Evolutionary conservation across 2,113 vertebrate genomes (phyloP).

Genomic region (Cyanoderma ruficeps): DNA sequence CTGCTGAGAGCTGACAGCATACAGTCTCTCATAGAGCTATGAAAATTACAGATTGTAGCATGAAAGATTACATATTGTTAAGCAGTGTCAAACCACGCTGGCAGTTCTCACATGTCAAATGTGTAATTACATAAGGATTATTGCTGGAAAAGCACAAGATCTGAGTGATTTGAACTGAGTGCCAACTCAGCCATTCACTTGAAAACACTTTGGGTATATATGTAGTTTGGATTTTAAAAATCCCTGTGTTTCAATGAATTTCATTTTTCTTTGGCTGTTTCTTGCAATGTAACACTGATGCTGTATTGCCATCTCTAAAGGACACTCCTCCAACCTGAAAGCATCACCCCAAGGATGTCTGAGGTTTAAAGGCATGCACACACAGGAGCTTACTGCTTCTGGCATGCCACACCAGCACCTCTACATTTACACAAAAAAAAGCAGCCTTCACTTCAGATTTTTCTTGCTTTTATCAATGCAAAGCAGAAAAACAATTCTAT

Average conservation of each 20-base stretch:
- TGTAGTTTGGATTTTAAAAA: not conserved
- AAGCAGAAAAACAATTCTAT: not conserved
- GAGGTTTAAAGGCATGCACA: not conserved
- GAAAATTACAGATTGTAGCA: slow-evolving; percentile 48
- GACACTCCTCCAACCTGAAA: not conserved
- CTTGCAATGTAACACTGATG: not conserved
- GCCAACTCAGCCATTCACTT: slow-evolving; percentile 24
- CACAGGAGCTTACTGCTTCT: not conserved
- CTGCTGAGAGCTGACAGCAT: slow-evolving; percentile 21
- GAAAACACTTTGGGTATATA: not conserved
- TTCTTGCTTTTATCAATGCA: not conserved
- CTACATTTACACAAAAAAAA: not conserved
- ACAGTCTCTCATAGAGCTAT: slow-evolving; percentile 1
- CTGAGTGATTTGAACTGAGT: not conserved
- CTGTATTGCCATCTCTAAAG: not conserved
- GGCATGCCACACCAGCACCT: not conserved
- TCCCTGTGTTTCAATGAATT: not conserved
- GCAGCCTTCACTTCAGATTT: not conserved
- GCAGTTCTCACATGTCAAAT: slow-evolving; percentile 51
- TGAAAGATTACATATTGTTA: slow-evolving; percentile 59
- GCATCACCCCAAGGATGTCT: not conserved
- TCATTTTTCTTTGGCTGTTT: not conserved
- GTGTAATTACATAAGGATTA: slow-evolving; percentile 47
- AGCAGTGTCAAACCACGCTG: slow-evolving; percentile 31
- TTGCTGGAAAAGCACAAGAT: slow-evolving; percentile 53